A percentile compares a stretch with the other conserved stretches of the same genome.
phyloP scores from a whole-genome alignment of 2,113 vertebrate species.

The Fulmarus glacialis region DNA sequence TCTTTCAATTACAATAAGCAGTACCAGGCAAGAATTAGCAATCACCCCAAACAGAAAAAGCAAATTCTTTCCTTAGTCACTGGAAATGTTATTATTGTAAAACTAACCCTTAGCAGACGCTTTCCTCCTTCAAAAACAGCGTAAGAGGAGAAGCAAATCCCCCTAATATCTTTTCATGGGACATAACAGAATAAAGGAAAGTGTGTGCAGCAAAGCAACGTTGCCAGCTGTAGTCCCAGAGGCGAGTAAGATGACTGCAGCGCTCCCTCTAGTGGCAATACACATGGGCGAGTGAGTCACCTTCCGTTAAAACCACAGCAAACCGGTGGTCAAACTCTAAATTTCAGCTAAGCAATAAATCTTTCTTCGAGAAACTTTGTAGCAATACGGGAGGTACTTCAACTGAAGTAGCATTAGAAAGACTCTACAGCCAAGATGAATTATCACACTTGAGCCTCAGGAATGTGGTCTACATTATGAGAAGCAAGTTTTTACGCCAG shows the following conservation, averaged over 20 bases:
- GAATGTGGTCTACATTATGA: neutral
- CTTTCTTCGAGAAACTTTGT: neutral
- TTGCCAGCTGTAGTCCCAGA: neutral
- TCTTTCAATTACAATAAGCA: neutral
- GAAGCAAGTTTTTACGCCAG: neutral
- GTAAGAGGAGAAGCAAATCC: neutral
- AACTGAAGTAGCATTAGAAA: neutral
- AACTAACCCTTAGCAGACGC: neutral
- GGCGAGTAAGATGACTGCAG: neutral
- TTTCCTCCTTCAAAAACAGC: neutral
- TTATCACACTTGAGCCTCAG: neutral
- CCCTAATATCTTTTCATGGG: neutral
- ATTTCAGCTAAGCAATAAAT: neutral
- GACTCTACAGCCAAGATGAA: neutral
- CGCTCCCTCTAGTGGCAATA: slow-evolving; percentile 61
- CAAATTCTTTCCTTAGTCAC: neutral
- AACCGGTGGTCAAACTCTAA: rapidly evolving
- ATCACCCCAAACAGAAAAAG: neutral
- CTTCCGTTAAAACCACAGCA: rapidly evolving
- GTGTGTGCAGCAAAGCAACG: rapidly evolving
- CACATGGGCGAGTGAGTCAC: rapidly evolving
- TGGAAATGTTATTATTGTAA: neutral
- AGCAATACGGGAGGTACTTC: neutral
- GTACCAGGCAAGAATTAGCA: neutral
- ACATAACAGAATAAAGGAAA: neutral